A percentile compares a stretch with the other conserved stretches of the same genome.
These are phyloP conservation scores for Eilema caniola DNA, from an alignment of 2,888 invertebrate genomes.

Conservation along the genomic window DNA sequence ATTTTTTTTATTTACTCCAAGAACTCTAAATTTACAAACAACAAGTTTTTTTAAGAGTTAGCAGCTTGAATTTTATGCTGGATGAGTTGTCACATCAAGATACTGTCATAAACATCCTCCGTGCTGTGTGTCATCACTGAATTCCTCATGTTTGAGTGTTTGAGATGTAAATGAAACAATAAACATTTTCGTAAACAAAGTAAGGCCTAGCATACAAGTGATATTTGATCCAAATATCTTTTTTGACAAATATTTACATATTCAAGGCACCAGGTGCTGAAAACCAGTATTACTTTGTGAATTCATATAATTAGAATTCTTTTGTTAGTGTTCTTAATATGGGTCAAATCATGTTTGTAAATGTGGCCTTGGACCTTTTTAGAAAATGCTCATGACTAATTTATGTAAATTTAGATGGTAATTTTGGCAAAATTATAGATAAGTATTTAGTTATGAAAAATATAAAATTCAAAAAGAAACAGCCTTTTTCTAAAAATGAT, in stretches of 20 bases:
- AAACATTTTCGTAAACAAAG: constrained; percentile 13
- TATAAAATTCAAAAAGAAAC: too few species aligned
- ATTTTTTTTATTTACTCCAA: too few species aligned
- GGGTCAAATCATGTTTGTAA: neutral
- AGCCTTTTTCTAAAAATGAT: too few species aligned
- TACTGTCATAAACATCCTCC: constrained; percentile 8
- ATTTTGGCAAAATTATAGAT: neutral
- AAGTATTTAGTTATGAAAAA: too few species aligned
- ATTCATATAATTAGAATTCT: neutral
- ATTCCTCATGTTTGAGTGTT: constrained; percentile 4
- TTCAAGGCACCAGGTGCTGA: neutral
- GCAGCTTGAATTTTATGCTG: too few species aligned
- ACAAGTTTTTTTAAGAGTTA: too few species aligned
- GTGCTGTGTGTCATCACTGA: constrained; percentile 6
- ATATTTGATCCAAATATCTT: constrained; percentile 3
- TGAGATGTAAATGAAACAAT: neutral
- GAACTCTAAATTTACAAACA: too few species aligned
- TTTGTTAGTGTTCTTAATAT: neutral
- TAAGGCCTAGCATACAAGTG: neutral
- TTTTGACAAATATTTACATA: neutral
- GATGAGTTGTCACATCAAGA: neutral
- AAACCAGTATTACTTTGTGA: neutral
- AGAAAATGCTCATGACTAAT: neutral
- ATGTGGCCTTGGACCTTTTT: constrained; percentile 1
- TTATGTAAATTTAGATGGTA: neutral